Evolutionary conservation across 2,113 vertebrate genomes (phyloP).

Genomic region (Mustelus asterias): DNA sequence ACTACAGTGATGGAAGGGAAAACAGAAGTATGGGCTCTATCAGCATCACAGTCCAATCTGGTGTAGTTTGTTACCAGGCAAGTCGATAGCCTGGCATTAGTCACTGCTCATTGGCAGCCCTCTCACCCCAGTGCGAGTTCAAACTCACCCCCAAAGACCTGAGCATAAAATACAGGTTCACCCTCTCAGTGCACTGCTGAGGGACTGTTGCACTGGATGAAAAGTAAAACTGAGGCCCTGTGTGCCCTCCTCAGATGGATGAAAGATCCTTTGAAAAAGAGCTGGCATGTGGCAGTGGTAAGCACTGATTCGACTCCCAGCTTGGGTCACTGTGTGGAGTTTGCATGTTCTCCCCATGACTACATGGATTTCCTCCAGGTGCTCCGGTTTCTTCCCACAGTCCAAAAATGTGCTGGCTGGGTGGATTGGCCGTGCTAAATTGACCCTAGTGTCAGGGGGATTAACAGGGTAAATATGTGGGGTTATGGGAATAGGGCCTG

Average conservation of each 20-base stretch:
- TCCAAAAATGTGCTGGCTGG: too few relatives aligned
- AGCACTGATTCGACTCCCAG: too few relatives aligned
- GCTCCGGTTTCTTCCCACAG: too few relatives aligned
- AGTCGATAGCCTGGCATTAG: background rate
- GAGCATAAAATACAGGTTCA: too few relatives aligned
- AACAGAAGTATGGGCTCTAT: background rate
- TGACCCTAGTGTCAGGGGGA: too few relatives aligned
- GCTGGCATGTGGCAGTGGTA: too few relatives aligned
- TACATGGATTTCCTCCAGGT: too few relatives aligned
- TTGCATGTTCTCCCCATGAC: too few relatives aligned
- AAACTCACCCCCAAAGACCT: background rate
- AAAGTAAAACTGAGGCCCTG: background rate
- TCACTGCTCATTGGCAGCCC: background rate
- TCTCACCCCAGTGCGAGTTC: background rate
- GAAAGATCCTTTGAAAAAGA: background rate
- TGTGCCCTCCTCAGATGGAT: background rate
- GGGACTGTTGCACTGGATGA: background rate
- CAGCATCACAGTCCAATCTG: background rate
- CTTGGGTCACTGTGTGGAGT: too few relatives aligned
- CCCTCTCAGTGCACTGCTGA: background rate
- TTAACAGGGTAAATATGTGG: too few relatives aligned
- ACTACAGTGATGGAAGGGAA: background rate
- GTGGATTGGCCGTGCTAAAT: too few relatives aligned
- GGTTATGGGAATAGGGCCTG: too few relatives aligned
- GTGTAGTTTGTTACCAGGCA: background rate